Evolutionary conservation across 2,797 vertebrate genomes (phyloP), one percentile per base, ranked within the genome.

Genomic region (Apogon hyalosoma): DNA sequence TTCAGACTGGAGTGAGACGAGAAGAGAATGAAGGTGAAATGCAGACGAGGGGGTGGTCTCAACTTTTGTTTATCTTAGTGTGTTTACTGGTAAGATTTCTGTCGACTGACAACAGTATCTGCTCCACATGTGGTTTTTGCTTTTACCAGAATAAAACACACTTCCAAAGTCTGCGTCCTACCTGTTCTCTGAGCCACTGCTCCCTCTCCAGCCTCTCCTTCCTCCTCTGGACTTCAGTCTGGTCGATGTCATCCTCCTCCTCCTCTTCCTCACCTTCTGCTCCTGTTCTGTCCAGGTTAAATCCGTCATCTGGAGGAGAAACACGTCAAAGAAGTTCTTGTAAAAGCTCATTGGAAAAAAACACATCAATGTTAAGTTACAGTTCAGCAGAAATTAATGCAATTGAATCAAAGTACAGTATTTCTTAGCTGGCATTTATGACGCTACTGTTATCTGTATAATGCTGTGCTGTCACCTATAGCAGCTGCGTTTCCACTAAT

Each of bases 131-230:
- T 36, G 33, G 9, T 36, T 10, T 36, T 36, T 9, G 5, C 24
- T 28, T 28, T 28, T 28, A 28, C 24, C 24, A 28, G 0, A 46
- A 21, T 6, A 7, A 3, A 51, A 39, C 14, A 33, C 9, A 21
- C 19, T 6, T n/a, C 11, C 4, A 0, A 61, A 18, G 5, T 3
- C 1, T 9, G 10, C 4, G 3, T 62, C 51, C 4, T 69, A 98
- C 98, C 96, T 98, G 97, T 69, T 99, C 95, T 62, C 95, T 90
- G 36, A 98, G 90, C 98, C 98, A 99, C 90, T 96, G 96, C 11
- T 99, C 96, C 66, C 96, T 92, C 77, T 99, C 97, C 66, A 97
- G 92, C 6, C 97, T 86, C 41, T 97, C 96, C 63, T 95, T 98
- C 82, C 96, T 95, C 92, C 96, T 95, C 28, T 94, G 96, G 11